phyloP scores from a whole-genome alignment of 2,113 vertebrate species.

The Drymodes brunneopygia region DNA sequence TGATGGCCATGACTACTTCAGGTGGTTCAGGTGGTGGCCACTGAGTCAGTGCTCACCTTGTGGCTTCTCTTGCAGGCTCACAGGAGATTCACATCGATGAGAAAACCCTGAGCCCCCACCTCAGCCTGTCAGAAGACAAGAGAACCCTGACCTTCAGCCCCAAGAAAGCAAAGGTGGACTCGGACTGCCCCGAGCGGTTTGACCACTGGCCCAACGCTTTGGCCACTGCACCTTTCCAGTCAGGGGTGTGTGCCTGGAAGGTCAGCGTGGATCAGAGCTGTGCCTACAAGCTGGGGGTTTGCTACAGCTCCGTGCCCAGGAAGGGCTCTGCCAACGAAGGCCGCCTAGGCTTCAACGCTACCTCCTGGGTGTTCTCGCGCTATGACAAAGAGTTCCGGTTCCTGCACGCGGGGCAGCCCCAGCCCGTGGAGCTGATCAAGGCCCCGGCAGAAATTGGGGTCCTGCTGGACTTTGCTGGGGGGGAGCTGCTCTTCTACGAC shows the following conservation, averaged over 20 bases:
- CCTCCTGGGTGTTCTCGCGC: slow-evolving; percentile 90
- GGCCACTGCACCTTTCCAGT: slow-evolving; percentile 72
- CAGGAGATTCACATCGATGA: slow-evolving; percentile 78
- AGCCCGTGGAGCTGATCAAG: slow-evolving; percentile 70
- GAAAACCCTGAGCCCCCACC: slow-evolving; percentile 81
- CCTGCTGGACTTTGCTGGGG: slow-evolving; percentile 82
- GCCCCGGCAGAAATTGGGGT: slow-evolving; percentile 76
- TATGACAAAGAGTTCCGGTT: slow-evolving; percentile 85
- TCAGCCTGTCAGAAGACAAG: slow-evolving; percentile 80
- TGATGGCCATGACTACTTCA: neutral
- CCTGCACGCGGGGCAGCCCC: slow-evolving; percentile 74
- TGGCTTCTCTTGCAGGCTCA: slow-evolving; percentile 52
- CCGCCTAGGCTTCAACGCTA: slow-evolving; percentile 82
- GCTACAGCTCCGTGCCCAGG: slow-evolving; percentile 81
- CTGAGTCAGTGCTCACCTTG: fast-evolving
- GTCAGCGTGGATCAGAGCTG: slow-evolving; percentile 81
- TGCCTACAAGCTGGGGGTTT: slow-evolving; percentile 90
- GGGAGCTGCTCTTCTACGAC: slow-evolving; percentile 86
- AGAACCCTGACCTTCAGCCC: slow-evolving; percentile 81
- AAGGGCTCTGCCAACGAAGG: slow-evolving; percentile 80
- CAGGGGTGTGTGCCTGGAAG: slow-evolving; percentile 82
- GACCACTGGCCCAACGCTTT: slow-evolving; percentile 92
- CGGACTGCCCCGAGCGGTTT: slow-evolving; percentile 78
- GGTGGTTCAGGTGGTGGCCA: neutral
- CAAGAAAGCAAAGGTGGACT: slow-evolving; percentile 74